Evolutionary conservation across 2,113 vertebrate genomes (phyloP).

Genomic region (Scomber colias): DNA sequence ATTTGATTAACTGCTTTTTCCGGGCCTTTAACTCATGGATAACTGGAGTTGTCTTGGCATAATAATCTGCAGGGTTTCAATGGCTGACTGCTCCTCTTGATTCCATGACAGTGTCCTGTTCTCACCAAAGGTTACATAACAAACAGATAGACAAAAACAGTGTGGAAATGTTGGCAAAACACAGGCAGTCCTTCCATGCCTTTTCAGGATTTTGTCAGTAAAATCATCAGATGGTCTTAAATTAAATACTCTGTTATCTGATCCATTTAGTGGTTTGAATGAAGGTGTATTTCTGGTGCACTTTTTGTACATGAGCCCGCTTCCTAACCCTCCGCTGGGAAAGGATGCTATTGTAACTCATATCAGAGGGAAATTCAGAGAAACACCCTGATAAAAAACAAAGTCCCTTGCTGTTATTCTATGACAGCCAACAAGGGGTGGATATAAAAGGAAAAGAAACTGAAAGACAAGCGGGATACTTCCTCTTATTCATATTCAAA

Average conservation of each 20-base stretch:
- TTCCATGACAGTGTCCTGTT: conserved; percentile 33
- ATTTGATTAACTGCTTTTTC: too few species aligned
- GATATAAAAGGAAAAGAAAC: conserved; percentile 34
- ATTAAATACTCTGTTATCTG: conserved; percentile 2
- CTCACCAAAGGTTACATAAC: conserved; percentile 56
- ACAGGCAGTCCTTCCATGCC: background rate
- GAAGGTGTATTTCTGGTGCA: conserved; percentile 20
- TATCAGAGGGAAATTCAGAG: conserved; percentile 59
- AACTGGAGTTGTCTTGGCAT: background rate
- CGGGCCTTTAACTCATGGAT: background rate
- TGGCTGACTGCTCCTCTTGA: conserved; percentile 8
- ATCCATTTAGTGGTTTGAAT: background rate
- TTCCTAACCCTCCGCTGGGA: conserved; percentile 30
- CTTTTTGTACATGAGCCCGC: conserved; percentile 28
- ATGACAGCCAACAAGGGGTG: conserved; percentile 21
- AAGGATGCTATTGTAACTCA: conserved; percentile 57
- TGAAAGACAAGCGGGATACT: conserved; percentile 52
- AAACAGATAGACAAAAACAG: conserved; percentile 44
- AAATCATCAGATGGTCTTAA: background rate
- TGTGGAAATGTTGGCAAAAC: conserved; percentile 50
- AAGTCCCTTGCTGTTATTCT: conserved; percentile 44
- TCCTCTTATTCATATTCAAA: conserved; percentile 66
- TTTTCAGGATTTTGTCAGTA: conserved; percentile 19
- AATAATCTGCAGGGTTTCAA: conserved; percentile 31
- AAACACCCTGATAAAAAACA: conserved; percentile 63